A percentile compares a stretch with the other conserved stretches of the same genome.
phyloP scores from a whole-genome alignment of 2,797 vertebrate genomes.

The Eurystomus glaucurus region DNA sequence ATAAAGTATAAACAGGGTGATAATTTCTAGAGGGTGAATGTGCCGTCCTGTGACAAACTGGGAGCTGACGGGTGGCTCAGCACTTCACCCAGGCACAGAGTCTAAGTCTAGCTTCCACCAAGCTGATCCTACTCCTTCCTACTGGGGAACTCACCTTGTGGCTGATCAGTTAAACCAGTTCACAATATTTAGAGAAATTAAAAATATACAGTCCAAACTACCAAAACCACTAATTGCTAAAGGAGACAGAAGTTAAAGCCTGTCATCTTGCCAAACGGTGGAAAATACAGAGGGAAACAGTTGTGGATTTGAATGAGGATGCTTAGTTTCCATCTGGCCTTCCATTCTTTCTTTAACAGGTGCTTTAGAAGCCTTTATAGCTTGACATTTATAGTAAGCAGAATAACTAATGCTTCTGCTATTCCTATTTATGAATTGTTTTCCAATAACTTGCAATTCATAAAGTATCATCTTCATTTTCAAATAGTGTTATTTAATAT shows the following conservation, averaged over 20 bases:
- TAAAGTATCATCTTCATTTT: not conserved
- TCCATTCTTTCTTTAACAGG: not conserved
- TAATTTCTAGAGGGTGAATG: not conserved
- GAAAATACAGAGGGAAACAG: not conserved
- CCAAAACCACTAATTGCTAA: not conserved
- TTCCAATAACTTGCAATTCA: not conserved
- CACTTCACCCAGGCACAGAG: not conserved
- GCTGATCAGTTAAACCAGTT: not conserved
- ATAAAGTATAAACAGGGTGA: not conserved
- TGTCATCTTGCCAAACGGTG: not conserved
- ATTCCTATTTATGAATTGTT: not conserved
- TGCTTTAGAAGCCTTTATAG: not conserved
- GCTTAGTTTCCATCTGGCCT: not conserved
- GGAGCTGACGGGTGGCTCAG: not conserved
- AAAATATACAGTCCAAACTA: not conserved
- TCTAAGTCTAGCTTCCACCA: not conserved
- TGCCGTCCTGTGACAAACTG: not conserved
- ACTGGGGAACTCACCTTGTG: not conserved
- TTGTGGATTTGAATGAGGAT: accelerated
- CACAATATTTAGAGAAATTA: not conserved
- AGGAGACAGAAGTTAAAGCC: not conserved
- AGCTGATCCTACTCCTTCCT: not conserved
- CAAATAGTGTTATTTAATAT: not conserved
- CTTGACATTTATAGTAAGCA: not conserved
- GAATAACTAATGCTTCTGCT: not conserved